Evolutionary conservation across 2,888 invertebrate genomes (phyloP), one percentile per base, ranked within the genome.

Genomic region (Drosophila melanosoma): DNA sequence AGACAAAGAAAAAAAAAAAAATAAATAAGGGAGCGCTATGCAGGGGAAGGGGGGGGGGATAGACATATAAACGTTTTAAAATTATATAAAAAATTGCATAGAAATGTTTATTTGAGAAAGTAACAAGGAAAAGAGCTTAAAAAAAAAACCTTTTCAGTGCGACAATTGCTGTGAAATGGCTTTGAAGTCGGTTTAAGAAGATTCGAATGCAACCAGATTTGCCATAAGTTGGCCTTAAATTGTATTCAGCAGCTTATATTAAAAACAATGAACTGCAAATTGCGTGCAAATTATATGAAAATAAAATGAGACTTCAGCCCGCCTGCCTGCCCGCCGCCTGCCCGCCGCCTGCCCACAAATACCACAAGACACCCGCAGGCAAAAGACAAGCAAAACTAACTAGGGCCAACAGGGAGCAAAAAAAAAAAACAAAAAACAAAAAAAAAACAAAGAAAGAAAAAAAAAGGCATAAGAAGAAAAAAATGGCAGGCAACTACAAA

Each of bases 261-360:
- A 69, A 69, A 76, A 73, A 81, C 81, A 79, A 81, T 80, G 69
- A 73, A 64, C 81, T 76, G 73, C 77, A 73, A 79, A 79, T 77
- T 81, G 74, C 64, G 72, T 61, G 68, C 67, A 76, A 75, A 64
- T 57, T 6, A 42, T 32, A 42, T 42, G 3, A 57, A 40, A 40
- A 57, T 7, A 42, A 32, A 17, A 29, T 2, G n/a, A 29, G 38
- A 57, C 5, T 29, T 0, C 1, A 6, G 6, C 0, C 5, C 29
- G 29, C 29, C 29, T 0, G 29, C 29, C 29, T 0, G 5, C n/a
- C n/a, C n/a, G 11, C 8, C 5, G 35, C 15, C 29, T 15, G 40
- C 11, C 56, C 38, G 11, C 8, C 5, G 35, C 15, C 29, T 15
- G 40, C 11, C 56, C 38, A 11, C 36, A 54, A 54, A 51, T 6